phyloP scores from a whole-genome alignment of 2,113 vertebrate genomes.

The Bambusicola thoracicus region DNA sequence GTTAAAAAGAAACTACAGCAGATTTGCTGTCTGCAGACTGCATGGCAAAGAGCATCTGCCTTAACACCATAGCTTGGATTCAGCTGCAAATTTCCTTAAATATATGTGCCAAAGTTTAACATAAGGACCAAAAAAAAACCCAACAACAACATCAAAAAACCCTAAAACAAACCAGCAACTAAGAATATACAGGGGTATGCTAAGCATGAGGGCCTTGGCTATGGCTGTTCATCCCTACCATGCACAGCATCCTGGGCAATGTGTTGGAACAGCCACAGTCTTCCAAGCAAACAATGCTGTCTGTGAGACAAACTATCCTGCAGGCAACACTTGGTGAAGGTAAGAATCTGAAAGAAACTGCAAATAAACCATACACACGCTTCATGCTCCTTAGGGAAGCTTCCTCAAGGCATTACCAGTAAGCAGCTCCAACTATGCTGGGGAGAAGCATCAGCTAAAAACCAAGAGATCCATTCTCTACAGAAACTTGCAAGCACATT shows the following conservation, averaged over 20 bases:
- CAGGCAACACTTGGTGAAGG: neutral
- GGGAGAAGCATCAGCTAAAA: neutral
- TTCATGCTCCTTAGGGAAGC: neutral
- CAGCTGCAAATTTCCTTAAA: neutral
- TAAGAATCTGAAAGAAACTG: neutral
- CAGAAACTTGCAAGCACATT: neutral
- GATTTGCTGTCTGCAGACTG: neutral
- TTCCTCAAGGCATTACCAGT: neutral
- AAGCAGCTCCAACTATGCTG: neutral
- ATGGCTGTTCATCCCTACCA: neutral
- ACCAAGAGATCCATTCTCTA: neutral
- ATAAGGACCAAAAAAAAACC: neutral
- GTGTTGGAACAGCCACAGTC: neutral
- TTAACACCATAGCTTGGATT: neutral
- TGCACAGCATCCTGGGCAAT: neutral
- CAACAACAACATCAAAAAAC: no score
- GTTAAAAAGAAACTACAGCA: neutral
- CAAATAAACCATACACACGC: neutral
- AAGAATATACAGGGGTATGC: neutral
- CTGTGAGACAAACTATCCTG: neutral
- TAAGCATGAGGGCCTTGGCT: neutral
- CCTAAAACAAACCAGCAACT: neutral
- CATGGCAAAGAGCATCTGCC: neutral
- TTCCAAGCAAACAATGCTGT: neutral
- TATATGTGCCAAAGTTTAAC: neutral